phyloP scores from a whole-genome alignment of 2,888 invertebrate species.

The Acleris holmiana region DNA sequence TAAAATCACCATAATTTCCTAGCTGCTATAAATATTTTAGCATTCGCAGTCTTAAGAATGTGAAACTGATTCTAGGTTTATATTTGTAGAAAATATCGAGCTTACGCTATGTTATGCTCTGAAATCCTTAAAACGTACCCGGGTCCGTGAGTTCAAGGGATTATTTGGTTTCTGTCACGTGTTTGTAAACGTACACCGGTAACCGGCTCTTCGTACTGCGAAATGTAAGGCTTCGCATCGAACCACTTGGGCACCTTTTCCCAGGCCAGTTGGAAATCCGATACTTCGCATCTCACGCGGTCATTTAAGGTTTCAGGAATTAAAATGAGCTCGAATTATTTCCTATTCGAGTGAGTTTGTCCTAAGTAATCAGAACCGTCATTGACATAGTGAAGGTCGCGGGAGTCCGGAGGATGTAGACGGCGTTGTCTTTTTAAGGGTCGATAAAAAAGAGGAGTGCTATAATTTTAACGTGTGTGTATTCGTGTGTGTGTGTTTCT shows the following conservation, averaged over 20 bases:
- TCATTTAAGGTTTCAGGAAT: constrained; percentile 8
- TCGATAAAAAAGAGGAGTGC: no score
- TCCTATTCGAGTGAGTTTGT: neutral
- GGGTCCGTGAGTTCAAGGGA: constrained; percentile 25
- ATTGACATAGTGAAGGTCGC: no score
- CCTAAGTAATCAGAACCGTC: no score
- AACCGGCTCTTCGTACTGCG: constrained; percentile 51
- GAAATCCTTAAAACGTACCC: neutral
- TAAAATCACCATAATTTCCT: constrained; percentile 9
- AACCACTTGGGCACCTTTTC: constrained; percentile 43
- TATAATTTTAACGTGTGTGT: no score
- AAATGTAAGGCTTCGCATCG: constrained; percentile 48
- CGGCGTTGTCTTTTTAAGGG: no score
- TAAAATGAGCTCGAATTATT: neutral
- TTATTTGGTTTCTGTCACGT: constrained; percentile 59
- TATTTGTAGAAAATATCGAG: neutral
- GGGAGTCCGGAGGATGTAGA: no score
- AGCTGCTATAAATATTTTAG: neutral
- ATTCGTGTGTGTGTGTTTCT: no score
- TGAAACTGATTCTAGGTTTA: neutral
- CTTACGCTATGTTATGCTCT: no score
- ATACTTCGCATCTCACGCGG: constrained; percentile 60
- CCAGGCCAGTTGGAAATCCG: constrained; percentile 54
- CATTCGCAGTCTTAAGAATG: no score
- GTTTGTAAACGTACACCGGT: constrained; percentile 51